Evolutionary conservation across 23 tunicate species (phyloP).

Genomic region (Aplidium turbinatum): DNA sequence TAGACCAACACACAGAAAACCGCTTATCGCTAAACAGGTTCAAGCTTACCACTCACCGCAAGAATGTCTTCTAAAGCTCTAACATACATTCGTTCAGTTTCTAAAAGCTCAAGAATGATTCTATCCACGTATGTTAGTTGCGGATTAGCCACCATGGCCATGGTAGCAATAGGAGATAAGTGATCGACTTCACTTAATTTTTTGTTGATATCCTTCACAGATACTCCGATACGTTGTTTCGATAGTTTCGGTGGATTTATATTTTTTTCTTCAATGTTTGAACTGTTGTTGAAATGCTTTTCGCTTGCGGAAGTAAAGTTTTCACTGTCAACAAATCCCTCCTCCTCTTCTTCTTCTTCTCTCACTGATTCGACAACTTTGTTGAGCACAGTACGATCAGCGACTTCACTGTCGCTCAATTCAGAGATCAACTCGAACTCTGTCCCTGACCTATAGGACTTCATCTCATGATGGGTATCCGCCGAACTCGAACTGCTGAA

Average conservation of each 20-base stretch:
- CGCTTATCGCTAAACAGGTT: too few relatives aligned
- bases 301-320: neutral
- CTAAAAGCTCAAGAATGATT: slow-evolving; percentile 65
- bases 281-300: slow-evolving; percentile 29
- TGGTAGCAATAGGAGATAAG: slow-evolving; percentile 70
- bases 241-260: too few relatives aligned
- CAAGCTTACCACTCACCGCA: slow-evolving; percentile 49
- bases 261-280: slow-evolving; percentile 1
- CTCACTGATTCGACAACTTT: slow-evolving; percentile 27
- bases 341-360: slow-evolving; percentile 31
- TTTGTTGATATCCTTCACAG: slow-evolving; percentile 52
- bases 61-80: slow-evolving; percentile 71
- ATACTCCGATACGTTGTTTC: slow-evolving; percentile 14
- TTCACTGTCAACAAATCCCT: slow-evolving; percentile 6
- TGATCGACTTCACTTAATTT: slow-evolving; percentile 69
- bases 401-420: neutral
- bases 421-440: slow-evolving; percentile 5
- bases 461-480: slow-evolving; percentile 11
- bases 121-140: slow-evolving; percentile 78
- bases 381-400: slow-evolving; percentile 1
- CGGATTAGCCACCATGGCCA: slow-evolving; percentile 85
- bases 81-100: slow-evolving; percentile 85
- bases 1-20: too few relatives aligned
- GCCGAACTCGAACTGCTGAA: slow-evolving; percentile 62
- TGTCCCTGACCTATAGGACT: neutral